Evolutionary conservation across 2,113 vertebrate species (phyloP).

Genomic region (Apistogramma diplotaenia): DNA sequence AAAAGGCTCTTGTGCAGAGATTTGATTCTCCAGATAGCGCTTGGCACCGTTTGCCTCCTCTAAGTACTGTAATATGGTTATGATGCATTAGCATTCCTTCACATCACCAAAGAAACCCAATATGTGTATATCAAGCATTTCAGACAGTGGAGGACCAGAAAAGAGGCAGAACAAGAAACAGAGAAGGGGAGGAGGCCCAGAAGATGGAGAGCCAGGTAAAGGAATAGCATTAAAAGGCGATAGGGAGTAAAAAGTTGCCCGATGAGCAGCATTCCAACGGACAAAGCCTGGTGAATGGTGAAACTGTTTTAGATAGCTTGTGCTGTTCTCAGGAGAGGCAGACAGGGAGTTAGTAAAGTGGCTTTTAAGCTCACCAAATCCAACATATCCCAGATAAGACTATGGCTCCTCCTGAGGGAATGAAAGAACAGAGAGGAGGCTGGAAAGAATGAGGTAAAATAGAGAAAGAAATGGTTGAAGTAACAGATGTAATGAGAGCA

Average conservation of each 20-base stretch:
- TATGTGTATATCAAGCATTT: constrained; percentile 49
- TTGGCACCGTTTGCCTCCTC: constrained; percentile 47
- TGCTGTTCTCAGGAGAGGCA: constrained; percentile 39
- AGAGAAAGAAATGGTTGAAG: constrained; percentile 15
- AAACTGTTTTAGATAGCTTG: constrained; percentile 39
- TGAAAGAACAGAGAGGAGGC: constrained; percentile 28
- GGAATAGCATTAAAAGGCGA: constrained; percentile 37
- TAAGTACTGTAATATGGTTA: constrained; percentile 59
- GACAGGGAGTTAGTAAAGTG: constrained; percentile 60
- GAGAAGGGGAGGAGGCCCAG: neutral
- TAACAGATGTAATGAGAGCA: constrained; percentile 26
- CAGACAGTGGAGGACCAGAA: constrained; percentile 7
- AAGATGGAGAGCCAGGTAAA: constrained; percentile 53
- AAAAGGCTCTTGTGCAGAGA: constrained; percentile 39
- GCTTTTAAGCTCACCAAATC: constrained; percentile 74
- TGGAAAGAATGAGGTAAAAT: constrained; percentile 52
- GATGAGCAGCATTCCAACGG: constrained; percentile 31
- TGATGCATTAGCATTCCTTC: constrained; percentile 65
- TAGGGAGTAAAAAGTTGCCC: constrained; percentile 25
- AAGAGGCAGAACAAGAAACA: constrained; percentile 2
- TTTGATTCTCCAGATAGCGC: constrained; percentile 64
- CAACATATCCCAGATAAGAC: constrained; percentile 74
- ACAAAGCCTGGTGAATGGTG: constrained; percentile 40
- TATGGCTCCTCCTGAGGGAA: constrained; percentile 54
- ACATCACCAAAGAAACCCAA: constrained; percentile 59